Base-by-base conservation (phyloP, 1,140 invertebrate species). In the Antheraea mylitta region DNA sequence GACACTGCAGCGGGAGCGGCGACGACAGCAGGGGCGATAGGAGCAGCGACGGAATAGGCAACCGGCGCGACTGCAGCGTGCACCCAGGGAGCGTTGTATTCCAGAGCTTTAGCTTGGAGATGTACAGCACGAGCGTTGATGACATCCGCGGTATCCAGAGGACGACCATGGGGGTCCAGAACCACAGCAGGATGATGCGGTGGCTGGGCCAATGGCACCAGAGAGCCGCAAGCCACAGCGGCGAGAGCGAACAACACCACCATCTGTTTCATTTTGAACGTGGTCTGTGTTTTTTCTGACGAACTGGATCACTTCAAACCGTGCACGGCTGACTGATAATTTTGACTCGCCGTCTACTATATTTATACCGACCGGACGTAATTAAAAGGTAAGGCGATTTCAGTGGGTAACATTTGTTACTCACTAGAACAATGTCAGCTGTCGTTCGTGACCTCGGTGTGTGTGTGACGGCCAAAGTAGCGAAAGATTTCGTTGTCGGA, bases 201-300 rank as follows among this genome's bases (percentile, higher is more conserved):
- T 70, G 74, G 90, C 81, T 78, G 92, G 76, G 75, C 90, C 78
- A 74, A 79, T 63, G 74, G 89, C 72, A 78, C 75, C 72, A 73
- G 74, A 72, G 80, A 87, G 67, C 80, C 85, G 76, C 82, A 85
- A 37, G 77, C 80, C 74, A 71, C 77, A 10, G 80, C 70, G 67
- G 64, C 71, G 9, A 82, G 69, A 76, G 87, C 90, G 81, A 86
- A 90, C 80, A 93, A 92, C 91, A 93, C 92, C 91, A 93, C 92
- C 92, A 91, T 82, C 85, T 85, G 89, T 87, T 90, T 90, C 93
- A 93, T 93, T 79, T 72, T 89, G 72, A 85, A 88, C 80, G 85
- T 83, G 81, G 85, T 86, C 83, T 89, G 87, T 87, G 85, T 79
- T 80, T 77, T 68, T 77, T 70, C 76, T 82, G 82, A 72, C 74